Conservation (phyloP, 2,888 invertebrate species). For the Drosophila engyochracea region DNA sequence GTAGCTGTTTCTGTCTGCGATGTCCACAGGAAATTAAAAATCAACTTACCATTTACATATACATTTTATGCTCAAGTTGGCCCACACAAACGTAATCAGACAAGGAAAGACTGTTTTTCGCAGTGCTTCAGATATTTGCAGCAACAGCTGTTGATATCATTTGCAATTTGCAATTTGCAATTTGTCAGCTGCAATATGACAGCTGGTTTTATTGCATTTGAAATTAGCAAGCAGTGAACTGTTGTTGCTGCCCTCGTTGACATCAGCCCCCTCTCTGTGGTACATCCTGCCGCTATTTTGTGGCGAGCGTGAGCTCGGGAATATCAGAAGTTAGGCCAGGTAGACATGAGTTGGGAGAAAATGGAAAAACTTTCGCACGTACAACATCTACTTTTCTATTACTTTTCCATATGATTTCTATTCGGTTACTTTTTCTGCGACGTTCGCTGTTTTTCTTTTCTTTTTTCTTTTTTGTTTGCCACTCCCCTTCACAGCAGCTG, state of each 20-base stretch:
- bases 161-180: constrained; percentile 32
- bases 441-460: constrained; percentile 42
- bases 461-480: not conserved
- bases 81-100: constrained; percentile 21
- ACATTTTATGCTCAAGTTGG: constrained; percentile 11
- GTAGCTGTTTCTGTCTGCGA: constrained; percentile 21
- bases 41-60: constrained; percentile 39
- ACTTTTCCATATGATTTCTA: constrained; percentile 58
- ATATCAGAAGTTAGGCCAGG: constrained; percentile 52
- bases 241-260: constrained; percentile 22
- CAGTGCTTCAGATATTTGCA: constrained; percentile 15
- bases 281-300: constrained; percentile 24
- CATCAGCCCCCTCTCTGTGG: constrained; percentile 1
- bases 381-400: constrained; percentile 76
- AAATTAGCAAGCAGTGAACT: constrained; percentile 65
- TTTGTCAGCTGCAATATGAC: constrained; percentile 42
- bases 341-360: constrained; percentile 46
- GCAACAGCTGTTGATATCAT: constrained; percentile 52
- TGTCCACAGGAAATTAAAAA: constrained; percentile 70
- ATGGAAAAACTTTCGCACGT: constrained; percentile 81
- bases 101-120: not conserved
- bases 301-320: constrained; percentile 10
- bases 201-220: constrained; percentile 42
- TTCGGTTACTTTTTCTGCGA: constrained; percentile 47
- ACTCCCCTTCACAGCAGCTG: not conserved